Evolutionary conservation across 2,888 invertebrate species (phyloP), one percentile per base, ranked within the genome.

Genomic region (Drosophila leonis): DNA sequence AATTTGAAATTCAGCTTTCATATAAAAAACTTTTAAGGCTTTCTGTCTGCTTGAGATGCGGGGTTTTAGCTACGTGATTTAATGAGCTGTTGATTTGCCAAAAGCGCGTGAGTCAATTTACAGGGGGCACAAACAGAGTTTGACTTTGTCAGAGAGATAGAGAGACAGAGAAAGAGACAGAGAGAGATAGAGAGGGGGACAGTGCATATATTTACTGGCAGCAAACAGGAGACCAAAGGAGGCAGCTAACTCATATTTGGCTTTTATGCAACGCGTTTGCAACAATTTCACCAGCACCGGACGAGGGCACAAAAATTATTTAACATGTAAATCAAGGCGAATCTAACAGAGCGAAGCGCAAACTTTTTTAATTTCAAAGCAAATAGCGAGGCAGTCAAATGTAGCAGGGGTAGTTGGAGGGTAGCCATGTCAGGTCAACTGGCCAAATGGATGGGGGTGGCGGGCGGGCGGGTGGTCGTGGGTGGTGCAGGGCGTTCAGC

Each of bases 351-450:
- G 81, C 68, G 57, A 52, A 68, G 80, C 49, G 67, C 74, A 80
- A 87, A 87, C 83, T 87, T 87, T 87, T 87, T 87, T 86, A 88
- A 87, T 87, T 87, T 87, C 85, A 87, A 86, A 88, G 88, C 75
- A 87, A 86, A 86, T 85, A 86, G 69, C 74, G 9, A 4, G 52
- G 52, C 55, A 35, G 46, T 33, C 42, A 27, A 13, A 39, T 41
- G 29, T n/a, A 13, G 49, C 20, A 4, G 29, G 7, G 2, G n/a
- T 0, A 3, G 20, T 1, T 18, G 6, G n/a, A 18, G 18, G 29
- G 29, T 2, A n/a, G n/a, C n/a, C n/a, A n/a, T 35, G 37, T n/a
- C 54, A 41, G 52, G 62, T 68, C 61, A 59, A 37, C 51, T 27
- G 37, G 52, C 39, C 39, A 15, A 42, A 27, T 20, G 10, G 18